Conservation (phyloP, 35 echinoderm and acorn worm species). For the Apostichopus californicus region DNA sequence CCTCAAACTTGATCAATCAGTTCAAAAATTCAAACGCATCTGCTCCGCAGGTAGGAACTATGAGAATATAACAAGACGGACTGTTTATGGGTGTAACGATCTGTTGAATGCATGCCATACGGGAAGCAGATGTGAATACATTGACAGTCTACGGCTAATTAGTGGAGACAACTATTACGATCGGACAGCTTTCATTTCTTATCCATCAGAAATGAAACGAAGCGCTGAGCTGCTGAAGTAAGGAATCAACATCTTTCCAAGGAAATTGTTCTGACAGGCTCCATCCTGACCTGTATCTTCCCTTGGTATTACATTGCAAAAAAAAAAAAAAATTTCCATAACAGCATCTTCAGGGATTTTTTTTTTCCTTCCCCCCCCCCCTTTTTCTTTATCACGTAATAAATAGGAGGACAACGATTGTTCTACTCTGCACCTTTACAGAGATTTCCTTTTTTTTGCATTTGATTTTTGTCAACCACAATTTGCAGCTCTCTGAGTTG, state of each 20-base stretch:
- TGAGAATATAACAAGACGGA: background rate
- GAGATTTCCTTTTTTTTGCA: too few relatives aligned
- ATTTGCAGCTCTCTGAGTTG: too few relatives aligned
- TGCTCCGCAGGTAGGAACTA: background rate
- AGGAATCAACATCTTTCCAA: background rate
- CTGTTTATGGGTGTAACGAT: too few relatives aligned
- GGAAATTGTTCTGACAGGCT: background rate
- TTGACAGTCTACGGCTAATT: slow-evolving; percentile 4
- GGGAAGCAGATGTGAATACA: background rate
- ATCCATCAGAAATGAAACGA: background rate
- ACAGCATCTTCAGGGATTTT: too few relatives aligned
- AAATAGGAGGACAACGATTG: too few relatives aligned
- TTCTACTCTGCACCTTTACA: too few relatives aligned
- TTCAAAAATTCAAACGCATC: background rate
- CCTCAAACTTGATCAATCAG: background rate
- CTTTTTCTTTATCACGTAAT: too few relatives aligned
- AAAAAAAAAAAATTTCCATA: too few relatives aligned
- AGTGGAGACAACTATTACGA: background rate
- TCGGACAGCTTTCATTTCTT: background rate
- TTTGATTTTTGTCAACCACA: too few relatives aligned
- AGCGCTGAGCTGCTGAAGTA: background rate
- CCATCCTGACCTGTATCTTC: background rate
- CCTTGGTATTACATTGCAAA: too few relatives aligned
- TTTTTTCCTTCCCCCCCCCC: too few relatives aligned
- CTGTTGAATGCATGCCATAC: background rate